Evolutionary conservation across 2,888 invertebrate genomes (phyloP), one percentile per base, ranked within the genome.

Genomic region (Diarsia dahlii): DNA sequence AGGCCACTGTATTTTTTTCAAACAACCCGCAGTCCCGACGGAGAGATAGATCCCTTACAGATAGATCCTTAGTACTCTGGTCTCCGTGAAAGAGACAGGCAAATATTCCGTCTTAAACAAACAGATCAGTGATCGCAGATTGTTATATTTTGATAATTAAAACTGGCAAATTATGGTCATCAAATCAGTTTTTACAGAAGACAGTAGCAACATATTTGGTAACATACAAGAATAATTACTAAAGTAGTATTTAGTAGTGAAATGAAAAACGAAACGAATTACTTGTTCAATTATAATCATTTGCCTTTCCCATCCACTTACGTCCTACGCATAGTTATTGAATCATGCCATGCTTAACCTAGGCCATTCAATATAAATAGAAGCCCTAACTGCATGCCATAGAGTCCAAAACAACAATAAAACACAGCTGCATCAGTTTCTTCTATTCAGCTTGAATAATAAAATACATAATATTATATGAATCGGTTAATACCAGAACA

Each of bases 401-500:
- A 60, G 34, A 65, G 48, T 69, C 60, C 13, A 28, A 79, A 28
- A 56, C 39, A 62, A 54, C n/a, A 54, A 54, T n/a, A 3, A 12
- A 6, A 48, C n/a, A 3, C 48, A 28, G 12, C 15, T 66, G 18
- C 23, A 34, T 50, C 18, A 34, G 34, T 66, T 46, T 28, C 8
- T 58, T 56, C 1, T 18, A 60, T 52, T 2, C 28, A 66, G 13
- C 28, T 28, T 20, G 34, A 50, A 52, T 67, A 50, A 52, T 67
- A 56, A 18, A 67, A n/a, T 67, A 60, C 48, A 56, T 54, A 46
- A 56, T 54, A 46, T 39, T 39, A 8, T 39, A 10, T 45, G n/a
- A 66, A 48, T 69, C 67, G 58, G 50, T 65, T 70, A 54, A 65
- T 67, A 71, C 62, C 72, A 68, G 60, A 39, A 67, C 60, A 71